Base-by-base conservation (phyloP, 2,113 vertebrate species). In the Perca fluviatilis region DNA sequence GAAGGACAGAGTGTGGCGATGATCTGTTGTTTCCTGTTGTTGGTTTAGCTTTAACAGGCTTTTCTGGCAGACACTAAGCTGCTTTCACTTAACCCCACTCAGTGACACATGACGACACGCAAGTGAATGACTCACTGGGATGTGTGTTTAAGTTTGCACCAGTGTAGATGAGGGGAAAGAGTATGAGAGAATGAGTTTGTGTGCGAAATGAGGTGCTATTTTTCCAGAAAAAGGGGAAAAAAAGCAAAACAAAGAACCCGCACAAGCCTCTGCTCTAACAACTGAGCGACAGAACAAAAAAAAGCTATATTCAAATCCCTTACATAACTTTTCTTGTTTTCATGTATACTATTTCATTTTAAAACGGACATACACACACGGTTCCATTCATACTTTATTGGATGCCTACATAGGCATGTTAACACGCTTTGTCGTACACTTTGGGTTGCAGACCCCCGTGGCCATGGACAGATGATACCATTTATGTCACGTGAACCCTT, bases 21-120 rank as follows among this genome's bases (percentile, higher is more conserved):
- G 74, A 87, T 81, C 77, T 86, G 76, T 62, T 67, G 76, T 77
- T 85, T 85, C 76, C 82, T 77, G 50, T 85, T 51, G 63, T 43
- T 57, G 74, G 75, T 76, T 75, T 72, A 70, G 71, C 58, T 79
- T 82, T 82, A 87, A 90, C 86, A 73, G 80, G 64, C 77, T 87
- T 87, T 82, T 78, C 58, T 65, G 51, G 72, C 43, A 53, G 16
- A 8, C 54, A 9, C 70, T 86, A 86, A 92, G 74, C 88, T n/a
- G 81, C 86, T 89, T 89, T 86, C 27, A 71, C 72, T 68, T 68
- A 83, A 80, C 73, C 61, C 63, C 13, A 18, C 72, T 79, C 60
- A 25, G 65, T 33, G 2, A 80, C 72, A 62, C 75, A 65, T 56
- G 74, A 62, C 71, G 36, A 77, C 40, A 2, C 1, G 4, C n/a